phyloP scores from a whole-genome alignment of 2,113 vertebrate genomes.

The Lophotis ruficrista region DNA sequence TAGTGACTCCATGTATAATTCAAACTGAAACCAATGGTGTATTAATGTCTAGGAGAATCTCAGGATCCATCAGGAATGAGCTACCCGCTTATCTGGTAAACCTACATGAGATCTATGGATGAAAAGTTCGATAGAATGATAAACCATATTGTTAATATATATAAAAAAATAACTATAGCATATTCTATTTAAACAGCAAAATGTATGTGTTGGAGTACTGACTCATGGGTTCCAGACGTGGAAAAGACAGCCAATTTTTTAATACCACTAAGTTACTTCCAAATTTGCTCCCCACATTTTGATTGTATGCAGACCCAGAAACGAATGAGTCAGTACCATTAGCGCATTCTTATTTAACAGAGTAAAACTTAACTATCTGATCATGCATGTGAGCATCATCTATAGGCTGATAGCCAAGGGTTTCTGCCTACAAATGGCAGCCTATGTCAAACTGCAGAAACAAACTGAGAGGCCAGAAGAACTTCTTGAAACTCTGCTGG shows the following conservation, averaged over 20 bases:
- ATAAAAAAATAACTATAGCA: not conserved
- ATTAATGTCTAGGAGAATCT: not conserved
- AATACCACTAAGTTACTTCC: constrained; percentile 17
- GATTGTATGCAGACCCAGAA: not conserved
- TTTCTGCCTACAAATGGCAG: constrained; percentile 3
- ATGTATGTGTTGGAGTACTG: constrained; percentile 30
- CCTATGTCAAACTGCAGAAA: not conserved
- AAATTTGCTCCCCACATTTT: constrained; percentile 37
- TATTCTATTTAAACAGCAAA: constrained; percentile 28
- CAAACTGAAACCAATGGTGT: not conserved
- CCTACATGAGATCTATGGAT: not conserved
- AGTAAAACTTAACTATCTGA: constrained; percentile 9
- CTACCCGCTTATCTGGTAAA: not conserved
- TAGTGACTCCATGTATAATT: not conserved
- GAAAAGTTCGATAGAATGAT: not conserved
- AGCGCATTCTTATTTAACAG: not conserved
- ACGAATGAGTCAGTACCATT: constrained; percentile 17
- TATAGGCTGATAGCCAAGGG: not conserved
- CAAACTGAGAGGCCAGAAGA: not conserved
- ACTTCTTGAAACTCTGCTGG: not conserved
- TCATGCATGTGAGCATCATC: not conserved
- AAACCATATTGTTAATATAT: not conserved
- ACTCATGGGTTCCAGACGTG: constrained; percentile 46
- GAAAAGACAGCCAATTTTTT: constrained; percentile 44
- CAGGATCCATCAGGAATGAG: not conserved